These are phyloP conservation scores for Chaenodraco wilsoni DNA, from an alignment of 2,797 vertebrate species.

Conservation along the genomic window DNA sequence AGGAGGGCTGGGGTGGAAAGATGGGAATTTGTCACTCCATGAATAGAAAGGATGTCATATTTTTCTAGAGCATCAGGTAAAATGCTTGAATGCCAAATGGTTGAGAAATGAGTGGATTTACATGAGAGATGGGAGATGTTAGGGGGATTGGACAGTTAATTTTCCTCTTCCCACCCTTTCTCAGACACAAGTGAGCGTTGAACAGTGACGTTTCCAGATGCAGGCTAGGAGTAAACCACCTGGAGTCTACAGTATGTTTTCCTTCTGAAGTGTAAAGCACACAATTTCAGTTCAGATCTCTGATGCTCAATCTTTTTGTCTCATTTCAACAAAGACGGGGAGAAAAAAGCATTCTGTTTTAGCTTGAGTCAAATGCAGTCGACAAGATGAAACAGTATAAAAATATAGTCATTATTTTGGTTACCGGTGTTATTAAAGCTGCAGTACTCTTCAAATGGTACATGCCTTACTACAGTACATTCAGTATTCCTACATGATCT, in stretches of 20 bases:
- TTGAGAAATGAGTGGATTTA: constrained; percentile 44
- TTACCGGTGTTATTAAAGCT: constrained; percentile 61
- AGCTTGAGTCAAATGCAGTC: constrained; percentile 56
- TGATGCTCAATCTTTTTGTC: constrained; percentile 49
- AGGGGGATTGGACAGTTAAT: constrained; percentile 62
- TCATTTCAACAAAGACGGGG: constrained; percentile 60
- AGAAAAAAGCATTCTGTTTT: constrained; percentile 40
- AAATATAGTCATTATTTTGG: constrained; percentile 62
- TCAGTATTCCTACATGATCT: constrained; percentile 60
- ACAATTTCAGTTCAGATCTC: constrained; percentile 54
- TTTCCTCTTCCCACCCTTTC: constrained; percentile 72
- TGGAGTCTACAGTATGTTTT: constrained; percentile 62
- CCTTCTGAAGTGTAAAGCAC: constrained; percentile 77
- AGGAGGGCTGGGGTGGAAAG: constrained; percentile 60
- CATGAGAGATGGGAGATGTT: constrained; percentile 36
- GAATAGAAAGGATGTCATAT: constrained; percentile 64
- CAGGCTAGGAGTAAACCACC: constrained; percentile 56
- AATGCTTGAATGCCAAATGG: constrained; percentile 56
- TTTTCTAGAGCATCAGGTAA: constrained; percentile 64
- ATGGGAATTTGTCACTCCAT: constrained; percentile 63
- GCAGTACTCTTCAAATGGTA: constrained; percentile 71
- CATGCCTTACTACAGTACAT: constrained; percentile 75
- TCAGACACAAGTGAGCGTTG: constrained; percentile 39
- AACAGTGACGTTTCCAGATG: constrained; percentile 61
- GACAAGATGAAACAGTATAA: constrained; percentile 43